A percentile compares a stretch with the other conserved stretches of the same genome.
Conservation (phyloP, 2,888 invertebrate genomes). For the Vesta saturnalis region DNA sequence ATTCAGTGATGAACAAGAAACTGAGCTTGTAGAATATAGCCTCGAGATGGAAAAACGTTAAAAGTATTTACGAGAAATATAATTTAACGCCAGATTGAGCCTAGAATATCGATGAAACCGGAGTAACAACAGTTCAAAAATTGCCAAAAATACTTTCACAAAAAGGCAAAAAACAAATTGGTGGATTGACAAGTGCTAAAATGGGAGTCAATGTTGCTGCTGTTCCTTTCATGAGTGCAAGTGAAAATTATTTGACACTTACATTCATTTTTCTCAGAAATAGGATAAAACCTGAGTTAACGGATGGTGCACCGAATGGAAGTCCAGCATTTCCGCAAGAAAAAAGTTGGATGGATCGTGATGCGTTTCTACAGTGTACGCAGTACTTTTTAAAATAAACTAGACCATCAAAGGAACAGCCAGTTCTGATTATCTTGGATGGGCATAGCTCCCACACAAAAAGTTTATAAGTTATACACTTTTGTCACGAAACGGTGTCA, state of each 20-base stretch:
- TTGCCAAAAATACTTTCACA: background rate
- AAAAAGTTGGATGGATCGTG: background rate
- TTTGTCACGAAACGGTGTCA: background rate
- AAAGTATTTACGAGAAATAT: background rate
- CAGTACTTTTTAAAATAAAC: background rate
- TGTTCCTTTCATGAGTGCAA: constrained; percentile 1
- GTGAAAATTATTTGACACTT: background rate
- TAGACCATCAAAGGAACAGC: background rate
- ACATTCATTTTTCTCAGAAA: background rate
- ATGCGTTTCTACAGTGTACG: background rate
- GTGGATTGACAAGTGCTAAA: background rate
- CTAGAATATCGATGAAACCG: background rate
- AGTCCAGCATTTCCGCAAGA: background rate
- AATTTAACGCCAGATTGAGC: background rate
- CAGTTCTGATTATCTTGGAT: background rate
- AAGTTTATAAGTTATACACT: background rate
- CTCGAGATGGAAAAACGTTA: background rate
- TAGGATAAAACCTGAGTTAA: background rate
- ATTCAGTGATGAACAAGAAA: no score
- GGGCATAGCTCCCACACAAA: background rate
- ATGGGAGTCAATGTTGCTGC: background rate
- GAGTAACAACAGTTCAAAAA: background rate
- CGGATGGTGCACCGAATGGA: background rate
- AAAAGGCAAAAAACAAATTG: background rate
- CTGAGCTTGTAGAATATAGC: background rate